Percentiles rank a stretch among this genome's conserved stretches.
Evolutionary conservation across 2,888 invertebrate species (phyloP).

Genomic region (Nephrotoma flavescens): DNA sequence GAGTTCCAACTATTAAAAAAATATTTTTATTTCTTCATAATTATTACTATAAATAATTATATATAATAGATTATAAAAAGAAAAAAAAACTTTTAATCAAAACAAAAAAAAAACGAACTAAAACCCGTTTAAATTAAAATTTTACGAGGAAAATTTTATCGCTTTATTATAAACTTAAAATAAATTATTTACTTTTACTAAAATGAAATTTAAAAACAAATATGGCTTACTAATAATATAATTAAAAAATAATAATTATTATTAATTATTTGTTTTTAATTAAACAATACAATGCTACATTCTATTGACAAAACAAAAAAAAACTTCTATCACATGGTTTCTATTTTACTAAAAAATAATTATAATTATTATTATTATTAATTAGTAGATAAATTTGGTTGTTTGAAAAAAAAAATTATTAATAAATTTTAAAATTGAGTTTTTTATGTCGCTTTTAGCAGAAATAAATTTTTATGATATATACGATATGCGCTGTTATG

Average conservation of each 20-base stretch:
- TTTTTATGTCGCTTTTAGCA: not conserved
- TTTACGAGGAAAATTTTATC: not conserved
- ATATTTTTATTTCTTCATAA: not conserved
- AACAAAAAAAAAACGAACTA: not conserved
- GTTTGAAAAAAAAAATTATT: not conserved
- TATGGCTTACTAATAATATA: not conserved
- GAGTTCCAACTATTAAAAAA: not conserved
- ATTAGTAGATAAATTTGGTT: not conserved
- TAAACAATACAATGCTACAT: not conserved
- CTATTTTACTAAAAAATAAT: not conserved
- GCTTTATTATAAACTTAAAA: not conserved
- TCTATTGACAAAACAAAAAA: not conserved
- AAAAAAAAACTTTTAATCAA: not conserved
- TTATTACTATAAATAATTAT: not conserved
- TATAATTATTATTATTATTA: not conserved
- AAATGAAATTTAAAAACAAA: not conserved
- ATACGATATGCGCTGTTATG: not conserved
- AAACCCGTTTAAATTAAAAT: not conserved
- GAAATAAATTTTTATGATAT: not conserved
- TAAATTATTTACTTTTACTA: not conserved
- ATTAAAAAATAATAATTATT: not conserved
- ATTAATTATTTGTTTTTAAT: not conserved
- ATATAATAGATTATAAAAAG: not conserved
- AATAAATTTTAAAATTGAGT: not conserved
- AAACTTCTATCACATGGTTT: not conserved